These are phyloP conservation scores for Saccostrea glomerata DNA, from an alignment of 1,140 invertebrate genomes.

Conservation along the genomic window DNA sequence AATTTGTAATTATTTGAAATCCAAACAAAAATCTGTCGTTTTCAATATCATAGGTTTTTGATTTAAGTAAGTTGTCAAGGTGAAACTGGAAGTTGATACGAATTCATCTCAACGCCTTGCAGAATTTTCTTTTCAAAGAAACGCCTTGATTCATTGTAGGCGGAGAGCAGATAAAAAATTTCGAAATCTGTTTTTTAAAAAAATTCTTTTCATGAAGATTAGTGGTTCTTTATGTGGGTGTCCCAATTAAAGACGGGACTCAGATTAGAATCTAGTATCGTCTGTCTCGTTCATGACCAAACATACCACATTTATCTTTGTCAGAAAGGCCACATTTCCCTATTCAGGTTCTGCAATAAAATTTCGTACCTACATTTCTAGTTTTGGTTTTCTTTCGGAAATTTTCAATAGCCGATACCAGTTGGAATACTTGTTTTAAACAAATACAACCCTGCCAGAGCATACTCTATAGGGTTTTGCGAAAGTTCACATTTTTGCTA, in stretches of 20 bases:
- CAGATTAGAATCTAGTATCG: not conserved
- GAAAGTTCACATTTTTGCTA: slow-evolving; percentile 32
- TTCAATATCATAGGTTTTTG: not conserved
- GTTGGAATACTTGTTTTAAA: slow-evolving; percentile 3
- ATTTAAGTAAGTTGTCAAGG: slow-evolving; percentile 18
- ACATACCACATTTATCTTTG: slow-evolving; percentile 18
- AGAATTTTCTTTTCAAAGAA: not conserved
- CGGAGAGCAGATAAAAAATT: not conserved
- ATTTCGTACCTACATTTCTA: not conserved
- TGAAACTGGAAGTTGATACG: slow-evolving; percentile 26
- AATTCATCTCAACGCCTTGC: not conserved
- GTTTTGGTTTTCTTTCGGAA: not conserved
- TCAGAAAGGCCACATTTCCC: not conserved
- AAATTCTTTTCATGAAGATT: slow-evolving; percentile 25
- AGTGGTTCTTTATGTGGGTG: not conserved
- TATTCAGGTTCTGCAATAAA: not conserved
- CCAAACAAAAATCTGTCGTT: not conserved
- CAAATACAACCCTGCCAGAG: slow-evolving; percentile 10
- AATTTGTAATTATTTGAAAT: slow-evolving; percentile 25
- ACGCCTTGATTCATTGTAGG: slow-evolving; percentile 5
- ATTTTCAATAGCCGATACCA: slow-evolving; percentile 3
- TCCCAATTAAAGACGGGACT: slow-evolving; percentile 12
- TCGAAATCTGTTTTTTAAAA: slow-evolving; percentile 15
- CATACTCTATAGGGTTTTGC: not conserved
- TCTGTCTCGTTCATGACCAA: not conserved